A percentile compares a stretch with the other conserved stretches of the same genome.
Evolutionary conservation across 64 coral and sea anemone genomes (phyloP).

Genomic region (Montipora cactus): DNA sequence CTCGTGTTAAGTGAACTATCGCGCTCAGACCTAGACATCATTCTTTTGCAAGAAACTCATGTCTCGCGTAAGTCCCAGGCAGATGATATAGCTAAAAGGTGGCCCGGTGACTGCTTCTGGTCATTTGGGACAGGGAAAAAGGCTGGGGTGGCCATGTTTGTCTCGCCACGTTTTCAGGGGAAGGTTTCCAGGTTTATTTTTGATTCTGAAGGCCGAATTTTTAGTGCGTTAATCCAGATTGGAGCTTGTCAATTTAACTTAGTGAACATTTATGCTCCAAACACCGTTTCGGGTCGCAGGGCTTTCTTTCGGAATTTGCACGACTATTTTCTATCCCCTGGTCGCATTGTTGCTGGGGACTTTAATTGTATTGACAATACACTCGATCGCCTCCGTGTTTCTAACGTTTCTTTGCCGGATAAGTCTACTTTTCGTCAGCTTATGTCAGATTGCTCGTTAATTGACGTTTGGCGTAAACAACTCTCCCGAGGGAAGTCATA

Average conservation of each 20-base stretch:
- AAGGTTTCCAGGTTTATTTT: not conserved
- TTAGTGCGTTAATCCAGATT: no score
- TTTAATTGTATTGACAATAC: not conserved
- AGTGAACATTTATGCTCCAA: no score
- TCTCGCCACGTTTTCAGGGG: not conserved
- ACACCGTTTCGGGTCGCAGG: not conserved
- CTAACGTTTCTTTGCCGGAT: not conserved
- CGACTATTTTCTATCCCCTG: not conserved
- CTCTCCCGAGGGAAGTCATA: not conserved
- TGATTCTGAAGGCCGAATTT: not conserved
- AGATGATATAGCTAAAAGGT: not conserved
- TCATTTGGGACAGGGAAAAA: not conserved
- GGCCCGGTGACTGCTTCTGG: not conserved
- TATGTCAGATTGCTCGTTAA: not conserved
- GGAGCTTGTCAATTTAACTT: no score
- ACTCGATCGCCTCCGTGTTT: not conserved
- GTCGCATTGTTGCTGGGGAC: not conserved
- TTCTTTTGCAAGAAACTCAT: not conserved
- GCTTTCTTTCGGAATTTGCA: not conserved
- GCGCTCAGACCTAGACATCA: not conserved
- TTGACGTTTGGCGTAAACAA: constrained; percentile 7
- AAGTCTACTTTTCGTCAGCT: not conserved
- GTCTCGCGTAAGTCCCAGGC: not conserved
- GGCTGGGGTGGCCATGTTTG: not conserved
- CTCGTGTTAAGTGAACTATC: not conserved